Evolutionary conservation across 2,113 vertebrate species (phyloP).

Genomic region (Urocynchramus pylzowi): DNA sequence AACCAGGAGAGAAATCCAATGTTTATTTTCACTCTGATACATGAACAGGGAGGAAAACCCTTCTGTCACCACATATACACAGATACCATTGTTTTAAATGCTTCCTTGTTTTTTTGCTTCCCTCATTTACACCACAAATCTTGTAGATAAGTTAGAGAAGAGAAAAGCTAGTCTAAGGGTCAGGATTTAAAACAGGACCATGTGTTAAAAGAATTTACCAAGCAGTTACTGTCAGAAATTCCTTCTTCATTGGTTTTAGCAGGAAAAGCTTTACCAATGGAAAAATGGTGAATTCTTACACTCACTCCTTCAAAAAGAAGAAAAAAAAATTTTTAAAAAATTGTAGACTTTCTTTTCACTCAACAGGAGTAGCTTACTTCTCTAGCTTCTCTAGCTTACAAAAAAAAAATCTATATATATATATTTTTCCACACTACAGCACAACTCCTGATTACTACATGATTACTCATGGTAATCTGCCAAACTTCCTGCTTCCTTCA

Average conservation of each 20-base stretch:
- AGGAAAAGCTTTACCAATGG: background rate
- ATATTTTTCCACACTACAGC: background rate
- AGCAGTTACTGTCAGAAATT: background rate
- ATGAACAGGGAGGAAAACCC: background rate
- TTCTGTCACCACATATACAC: background rate
- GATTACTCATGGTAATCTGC: background rate
- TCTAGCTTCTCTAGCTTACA: background rate
- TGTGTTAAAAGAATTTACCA: background rate
- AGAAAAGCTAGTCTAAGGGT: background rate
- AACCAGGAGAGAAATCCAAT: background rate
- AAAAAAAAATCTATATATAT: background rate
- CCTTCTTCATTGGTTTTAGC: background rate
- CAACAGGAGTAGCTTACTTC: background rate
- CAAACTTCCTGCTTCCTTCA: background rate
- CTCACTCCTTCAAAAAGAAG: background rate
- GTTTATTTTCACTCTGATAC: background rate
- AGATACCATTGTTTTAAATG: background rate
- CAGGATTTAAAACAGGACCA: background rate
- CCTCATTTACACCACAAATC: background rate
- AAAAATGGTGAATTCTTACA: background rate
- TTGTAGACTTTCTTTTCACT: background rate
- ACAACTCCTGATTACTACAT: background rate
- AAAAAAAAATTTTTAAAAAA: rapidly evolving
- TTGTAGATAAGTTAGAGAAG: background rate
- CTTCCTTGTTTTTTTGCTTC: background rate